Evolutionary conservation across 2,113 vertebrate genomes (phyloP).

Genomic region (Ceyx melanurus): DNA sequence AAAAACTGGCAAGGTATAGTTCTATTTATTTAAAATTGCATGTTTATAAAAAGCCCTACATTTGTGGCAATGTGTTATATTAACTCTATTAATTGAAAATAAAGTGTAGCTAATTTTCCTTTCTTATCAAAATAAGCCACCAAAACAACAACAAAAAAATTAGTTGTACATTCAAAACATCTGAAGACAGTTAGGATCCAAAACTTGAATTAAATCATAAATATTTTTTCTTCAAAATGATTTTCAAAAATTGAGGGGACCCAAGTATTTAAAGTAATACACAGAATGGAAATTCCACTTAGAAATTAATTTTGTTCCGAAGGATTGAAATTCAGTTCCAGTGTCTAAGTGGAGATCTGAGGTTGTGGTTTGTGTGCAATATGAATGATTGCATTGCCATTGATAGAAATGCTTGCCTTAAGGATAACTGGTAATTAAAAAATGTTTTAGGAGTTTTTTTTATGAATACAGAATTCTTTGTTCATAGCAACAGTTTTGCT

Average conservation of each 20-base stretch:
- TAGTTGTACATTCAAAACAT: background rate
- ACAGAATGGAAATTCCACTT: background rate
- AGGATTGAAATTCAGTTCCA: background rate
- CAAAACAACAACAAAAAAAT: background rate
- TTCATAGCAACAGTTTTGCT: background rate
- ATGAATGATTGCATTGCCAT: no score
- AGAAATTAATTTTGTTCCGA: background rate
- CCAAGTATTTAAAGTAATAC: background rate
- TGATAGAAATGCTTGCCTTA: background rate
- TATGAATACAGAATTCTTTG: background rate
- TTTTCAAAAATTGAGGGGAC: background rate
- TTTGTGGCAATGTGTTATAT: background rate
- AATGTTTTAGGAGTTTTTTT: background rate
- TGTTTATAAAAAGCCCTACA: background rate
- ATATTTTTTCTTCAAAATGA: background rate
- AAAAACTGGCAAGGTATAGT: background rate
- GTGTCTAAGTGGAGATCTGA: background rate
- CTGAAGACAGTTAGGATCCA: background rate
- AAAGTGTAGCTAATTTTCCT: background rate
- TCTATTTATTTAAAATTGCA: background rate
- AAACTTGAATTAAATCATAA: background rate
- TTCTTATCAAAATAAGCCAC: background rate
- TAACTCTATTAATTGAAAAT: background rate
- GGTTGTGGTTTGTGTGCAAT: background rate
- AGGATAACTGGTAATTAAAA: background rate